Conservation (phyloP, 2,113 vertebrate genomes). For the Crotophaga sulcirostris region DNA sequence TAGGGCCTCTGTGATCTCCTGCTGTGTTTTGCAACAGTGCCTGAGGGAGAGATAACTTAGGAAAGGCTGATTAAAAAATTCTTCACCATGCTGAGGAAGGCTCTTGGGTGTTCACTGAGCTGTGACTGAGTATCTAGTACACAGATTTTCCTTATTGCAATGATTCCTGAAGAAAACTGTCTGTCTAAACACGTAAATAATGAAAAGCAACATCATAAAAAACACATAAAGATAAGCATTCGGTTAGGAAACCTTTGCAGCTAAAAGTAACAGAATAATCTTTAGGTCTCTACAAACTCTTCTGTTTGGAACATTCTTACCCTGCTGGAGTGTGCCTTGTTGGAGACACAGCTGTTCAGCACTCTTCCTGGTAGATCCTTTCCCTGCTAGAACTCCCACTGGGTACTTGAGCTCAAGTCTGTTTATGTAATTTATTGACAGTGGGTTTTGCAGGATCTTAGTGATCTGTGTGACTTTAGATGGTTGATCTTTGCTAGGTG, state of each 20-base stretch:
- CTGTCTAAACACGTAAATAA: not conserved
- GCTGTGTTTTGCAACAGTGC: slow-evolving; percentile 20
- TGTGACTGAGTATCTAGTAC: not conserved
- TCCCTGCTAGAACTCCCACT: not conserved
- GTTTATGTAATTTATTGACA: not conserved
- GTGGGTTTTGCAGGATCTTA: not conserved
- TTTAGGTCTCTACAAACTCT: not conserved
- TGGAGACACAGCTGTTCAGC: not conserved
- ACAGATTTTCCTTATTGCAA: not conserved
- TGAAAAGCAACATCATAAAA: not conserved
- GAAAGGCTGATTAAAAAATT: not conserved
- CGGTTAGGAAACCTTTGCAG: not conserved
- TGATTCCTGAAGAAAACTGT: not conserved
- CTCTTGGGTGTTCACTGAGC: not conserved
- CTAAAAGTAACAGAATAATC: not conserved
- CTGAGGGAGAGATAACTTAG: not conserved
- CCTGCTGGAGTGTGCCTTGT: not conserved
- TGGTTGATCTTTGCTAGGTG: not conserved
- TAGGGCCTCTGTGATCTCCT: slow-evolving; percentile 13
- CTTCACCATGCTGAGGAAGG: not conserved
- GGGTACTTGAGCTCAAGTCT: not conserved
- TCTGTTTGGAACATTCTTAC: not conserved
- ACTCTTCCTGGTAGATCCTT: not conserved
- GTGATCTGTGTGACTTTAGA: not conserved
- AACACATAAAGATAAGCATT: not conserved